These are phyloP conservation scores for Stenchaetothrips biformis DNA, from an alignment of 2,888 invertebrate species.

Conservation along the genomic window DNA sequence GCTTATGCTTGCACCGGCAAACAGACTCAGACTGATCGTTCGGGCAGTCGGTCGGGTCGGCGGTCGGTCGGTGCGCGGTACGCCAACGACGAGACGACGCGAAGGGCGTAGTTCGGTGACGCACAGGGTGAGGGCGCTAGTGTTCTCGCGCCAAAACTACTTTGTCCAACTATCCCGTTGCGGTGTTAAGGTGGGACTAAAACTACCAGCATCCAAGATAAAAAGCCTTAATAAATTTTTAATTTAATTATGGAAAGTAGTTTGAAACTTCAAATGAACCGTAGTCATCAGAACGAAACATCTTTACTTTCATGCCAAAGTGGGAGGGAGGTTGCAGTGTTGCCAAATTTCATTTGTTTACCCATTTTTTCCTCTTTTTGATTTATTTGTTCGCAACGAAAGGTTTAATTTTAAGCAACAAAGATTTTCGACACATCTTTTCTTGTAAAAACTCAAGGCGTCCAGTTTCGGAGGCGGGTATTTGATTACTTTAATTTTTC, in stretches of 20 bases:
- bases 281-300: too few species aligned
- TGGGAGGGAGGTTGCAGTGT: not conserved
- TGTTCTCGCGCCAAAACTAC: conserved; percentile 3
- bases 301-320: not conserved
- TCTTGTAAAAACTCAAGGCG: too few species aligned
- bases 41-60: too few species aligned
- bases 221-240: not conserved
- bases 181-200: too few species aligned
- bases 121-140: not conserved
- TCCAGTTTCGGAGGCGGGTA: too few species aligned
- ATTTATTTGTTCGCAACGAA: not conserved
- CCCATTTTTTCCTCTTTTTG: not conserved
- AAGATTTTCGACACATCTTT: too few species aligned
- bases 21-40: too few species aligned
- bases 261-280: not conserved
- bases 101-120: not conserved
- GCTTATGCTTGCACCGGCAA: not conserved
- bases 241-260: not conserved
- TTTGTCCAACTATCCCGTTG: not conserved
- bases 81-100: not conserved
- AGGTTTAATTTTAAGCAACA: too few species aligned
- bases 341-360: not conserved
- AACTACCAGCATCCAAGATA: not conserved
- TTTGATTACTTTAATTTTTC: too few species aligned
- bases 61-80: too few species aligned